These are phyloP conservation scores for Gasteruption jaculator DNA, from an alignment of 2,888 invertebrate genomes.

Conservation along the genomic window DNA sequence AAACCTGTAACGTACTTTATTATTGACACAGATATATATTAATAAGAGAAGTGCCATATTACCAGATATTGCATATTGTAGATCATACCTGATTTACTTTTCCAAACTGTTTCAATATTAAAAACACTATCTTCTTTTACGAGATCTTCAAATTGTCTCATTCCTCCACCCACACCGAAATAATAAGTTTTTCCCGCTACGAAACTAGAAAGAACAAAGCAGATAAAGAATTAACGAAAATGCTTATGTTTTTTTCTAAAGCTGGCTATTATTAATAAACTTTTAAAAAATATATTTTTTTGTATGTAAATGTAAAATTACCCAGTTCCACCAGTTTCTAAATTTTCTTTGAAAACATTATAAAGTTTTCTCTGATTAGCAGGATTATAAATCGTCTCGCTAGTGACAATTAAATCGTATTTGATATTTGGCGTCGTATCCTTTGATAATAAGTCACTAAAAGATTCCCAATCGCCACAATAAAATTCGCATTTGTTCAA, in stretches of 20 bases:
- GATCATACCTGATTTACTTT: slow-evolving; percentile 57
- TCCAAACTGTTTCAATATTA: slow-evolving; percentile 60
- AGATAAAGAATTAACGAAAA: neutral
- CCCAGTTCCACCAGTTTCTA: slow-evolving; percentile 62
- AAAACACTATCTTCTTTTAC: slow-evolving; percentile 59
- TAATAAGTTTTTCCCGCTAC: slow-evolving; percentile 90
- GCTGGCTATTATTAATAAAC: slow-evolving; percentile 7
- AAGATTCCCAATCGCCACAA: slow-evolving; percentile 73
- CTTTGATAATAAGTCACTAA: slow-evolving; percentile 49
- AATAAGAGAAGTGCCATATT: slow-evolving; percentile 14
- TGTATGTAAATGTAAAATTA: slow-evolving; percentile 38
- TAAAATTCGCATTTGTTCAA: slow-evolving; percentile 52
- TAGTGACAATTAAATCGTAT: slow-evolving; percentile 83
- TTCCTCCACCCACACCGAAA: slow-evolving; percentile 92
- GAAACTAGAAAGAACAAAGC: slow-evolving; percentile 50
- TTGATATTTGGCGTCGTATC: slow-evolving; percentile 49
- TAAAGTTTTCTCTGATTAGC: slow-evolving; percentile 74
- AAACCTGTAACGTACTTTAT: slow-evolving; percentile 29
- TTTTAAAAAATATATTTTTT: slow-evolving; percentile 3
- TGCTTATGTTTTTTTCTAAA: too few species aligned
- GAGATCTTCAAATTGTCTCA: slow-evolving; percentile 68
- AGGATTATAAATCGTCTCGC: slow-evolving; percentile 90
- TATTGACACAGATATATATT: slow-evolving; percentile 3
- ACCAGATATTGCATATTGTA: neutral
- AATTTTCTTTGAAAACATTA: slow-evolving; percentile 60